Percentiles rank a stretch among this genome's conserved stretches.
Conservation (phyloP, 2,113 vertebrate species). For the Cebus imitator region DNA sequence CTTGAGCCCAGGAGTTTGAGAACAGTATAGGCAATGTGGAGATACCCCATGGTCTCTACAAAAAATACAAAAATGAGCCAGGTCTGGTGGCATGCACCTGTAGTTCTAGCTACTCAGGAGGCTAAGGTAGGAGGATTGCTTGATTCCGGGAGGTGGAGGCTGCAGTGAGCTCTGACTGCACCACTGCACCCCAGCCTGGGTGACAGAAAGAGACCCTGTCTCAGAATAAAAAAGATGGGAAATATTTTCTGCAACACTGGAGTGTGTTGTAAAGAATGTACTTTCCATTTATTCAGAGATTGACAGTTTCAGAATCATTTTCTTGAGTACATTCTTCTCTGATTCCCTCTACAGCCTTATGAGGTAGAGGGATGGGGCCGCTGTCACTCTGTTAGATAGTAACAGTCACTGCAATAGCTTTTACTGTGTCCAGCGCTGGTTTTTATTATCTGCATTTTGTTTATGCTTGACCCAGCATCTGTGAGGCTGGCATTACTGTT, state of each 20-base stretch:
- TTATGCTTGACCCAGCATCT: not conserved
- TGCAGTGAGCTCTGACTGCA: too few species aligned
- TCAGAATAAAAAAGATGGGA: not conserved
- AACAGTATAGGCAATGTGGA: not conserved
- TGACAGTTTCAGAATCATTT: not conserved
- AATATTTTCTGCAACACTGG: not conserved
- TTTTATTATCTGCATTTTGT: fast-evolving
- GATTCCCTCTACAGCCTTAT: not conserved
- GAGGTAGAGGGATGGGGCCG: not conserved
- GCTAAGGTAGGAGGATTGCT: not conserved
- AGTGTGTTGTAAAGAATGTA: not conserved
- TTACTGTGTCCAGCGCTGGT: fast-evolving
- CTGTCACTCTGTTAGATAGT: not conserved
- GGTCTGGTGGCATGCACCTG: not conserved
- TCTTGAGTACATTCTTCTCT: not conserved
- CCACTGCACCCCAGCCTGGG: not conserved
- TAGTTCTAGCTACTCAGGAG: not conserved
- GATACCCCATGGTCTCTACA: not conserved
- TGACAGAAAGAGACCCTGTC: not conserved
- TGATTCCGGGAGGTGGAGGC: not conserved
- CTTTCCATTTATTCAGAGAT: not conserved
- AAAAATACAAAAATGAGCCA: not conserved
- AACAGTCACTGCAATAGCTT: fast-evolving
- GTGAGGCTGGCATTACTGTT: fast-evolving
- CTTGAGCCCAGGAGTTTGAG: not conserved